phyloP scores from a whole-genome alignment of 1,140 invertebrate genomes.

The Drosophila sp. region DNA sequence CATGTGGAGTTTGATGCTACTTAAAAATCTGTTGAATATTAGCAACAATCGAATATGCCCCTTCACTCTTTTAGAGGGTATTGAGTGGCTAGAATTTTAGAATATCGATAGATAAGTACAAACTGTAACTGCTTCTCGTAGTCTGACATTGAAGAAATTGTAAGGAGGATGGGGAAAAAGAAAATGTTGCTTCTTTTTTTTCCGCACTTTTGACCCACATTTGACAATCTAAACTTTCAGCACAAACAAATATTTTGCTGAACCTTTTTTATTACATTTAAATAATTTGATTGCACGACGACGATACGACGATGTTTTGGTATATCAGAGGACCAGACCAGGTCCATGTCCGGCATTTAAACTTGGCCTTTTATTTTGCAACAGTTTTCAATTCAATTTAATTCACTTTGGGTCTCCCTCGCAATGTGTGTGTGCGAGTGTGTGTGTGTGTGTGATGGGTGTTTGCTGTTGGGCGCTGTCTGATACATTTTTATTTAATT shows the following conservation, averaged over 20 bases:
- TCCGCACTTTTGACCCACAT: constrained; percentile 65
- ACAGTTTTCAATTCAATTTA: constrained; percentile 81
- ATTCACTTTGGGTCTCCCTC: constrained; percentile 62
- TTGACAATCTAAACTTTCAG: constrained; percentile 48
- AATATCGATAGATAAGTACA: constrained; percentile 9
- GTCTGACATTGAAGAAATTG: constrained; percentile 45
- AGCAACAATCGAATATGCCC: not conserved
- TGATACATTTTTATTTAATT: constrained; percentile 78
- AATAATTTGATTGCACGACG: constrained; percentile 75
- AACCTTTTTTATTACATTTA: constrained; percentile 80
- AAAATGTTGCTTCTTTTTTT: constrained; percentile 9
- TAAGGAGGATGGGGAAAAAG: not conserved
- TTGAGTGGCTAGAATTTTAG: constrained; percentile 26
- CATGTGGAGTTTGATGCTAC: no score
- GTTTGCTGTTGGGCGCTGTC: constrained; percentile 20
- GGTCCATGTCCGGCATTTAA: constrained; percentile 59
- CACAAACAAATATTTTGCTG: constrained; percentile 62
- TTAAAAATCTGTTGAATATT: no score
- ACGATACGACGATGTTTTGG: constrained; percentile 2
- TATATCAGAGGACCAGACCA: not conserved
- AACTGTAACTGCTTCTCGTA: constrained; percentile 9
- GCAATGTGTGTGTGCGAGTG: not conserved
- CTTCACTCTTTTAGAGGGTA: not conserved
- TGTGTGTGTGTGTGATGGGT: constrained; percentile 9
- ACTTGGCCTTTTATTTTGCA: constrained; percentile 49